phyloP scores from a whole-genome alignment of 2,888 invertebrate species.

The Caenorhabditis japonica region DNA sequence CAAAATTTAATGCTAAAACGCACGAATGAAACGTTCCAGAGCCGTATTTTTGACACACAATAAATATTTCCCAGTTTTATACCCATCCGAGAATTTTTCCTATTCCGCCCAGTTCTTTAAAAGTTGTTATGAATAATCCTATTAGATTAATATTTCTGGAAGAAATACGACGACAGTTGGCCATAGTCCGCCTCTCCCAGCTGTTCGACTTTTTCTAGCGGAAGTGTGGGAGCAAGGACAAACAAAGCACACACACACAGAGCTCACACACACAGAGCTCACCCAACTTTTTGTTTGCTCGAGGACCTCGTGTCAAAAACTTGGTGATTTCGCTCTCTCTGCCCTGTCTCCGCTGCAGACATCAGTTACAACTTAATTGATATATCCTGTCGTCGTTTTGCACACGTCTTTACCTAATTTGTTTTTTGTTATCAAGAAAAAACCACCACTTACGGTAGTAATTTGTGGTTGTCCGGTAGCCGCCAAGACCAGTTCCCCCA shows the following conservation, averaged over 20 bases:
- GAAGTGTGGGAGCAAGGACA: conserved; percentile 38
- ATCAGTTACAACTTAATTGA: conserved; percentile 1
- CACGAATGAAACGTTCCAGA: too few species aligned
- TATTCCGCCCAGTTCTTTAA: too few species aligned
- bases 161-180: neutral
- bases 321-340: conserved; percentile 13
- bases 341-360: too few species aligned
- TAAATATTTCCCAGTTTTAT: too few species aligned
- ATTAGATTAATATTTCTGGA: too few species aligned
- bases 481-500: conserved; percentile 45
- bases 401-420: neutral
- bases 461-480: conserved; percentile 30
- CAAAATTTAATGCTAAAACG: too few species aligned
- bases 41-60: too few species aligned
- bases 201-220: conserved; percentile 44
- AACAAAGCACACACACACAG: conserved; percentile 11
- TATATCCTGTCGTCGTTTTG: conserved; percentile 2
- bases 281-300: conserved; percentile 42
- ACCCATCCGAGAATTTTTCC: too few species aligned
- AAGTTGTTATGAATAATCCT: too few species aligned
- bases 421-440: conserved; percentile 9
- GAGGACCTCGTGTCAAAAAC: conserved; percentile 38
- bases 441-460: conserved; percentile 24
- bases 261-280: conserved; percentile 8
- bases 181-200: conserved; percentile 21